Base-by-base conservation (phyloP, 2,797 vertebrate species). In the Enteromius viviparus region DNA sequence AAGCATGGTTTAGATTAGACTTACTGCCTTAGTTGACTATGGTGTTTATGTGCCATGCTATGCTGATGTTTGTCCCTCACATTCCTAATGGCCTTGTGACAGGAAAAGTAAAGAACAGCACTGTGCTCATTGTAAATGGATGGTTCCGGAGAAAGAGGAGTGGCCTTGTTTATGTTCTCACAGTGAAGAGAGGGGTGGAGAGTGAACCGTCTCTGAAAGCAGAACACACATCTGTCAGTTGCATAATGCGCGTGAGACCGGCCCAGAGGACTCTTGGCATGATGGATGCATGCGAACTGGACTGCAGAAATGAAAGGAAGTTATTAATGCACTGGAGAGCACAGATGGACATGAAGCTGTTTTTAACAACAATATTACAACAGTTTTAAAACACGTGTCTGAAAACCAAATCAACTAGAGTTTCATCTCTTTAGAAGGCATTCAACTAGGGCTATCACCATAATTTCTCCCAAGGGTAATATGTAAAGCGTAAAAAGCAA, bases 211-310 rank as follows among this genome's bases (percentile, higher is more conserved):
- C 76, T 84, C 76, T 78, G 10, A 80, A 83, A 58, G 70, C 72
- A 68, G 42, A 77, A 89, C 29, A 74, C n/a, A 90, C 90, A 88
- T 89, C 75, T 89, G 89, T 87, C 84, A 84, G 82, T 89, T 91
- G 81, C 86, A 84, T 86, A 89, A 90, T 84, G 53, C 45, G 72
- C 69, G 74, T 17, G 42, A 78, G 60, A 78, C 68, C n/a, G 34
- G 45, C 60, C 80, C 64, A 71, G 60, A 74, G 80, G 76, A 80
- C 64, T 78, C 40, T 26, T 86, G 49, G 75, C 78, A 82, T 85
- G 78, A 83, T 65, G 80, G 60, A 84, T 60, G 40, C 71, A 65
- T 87, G 47, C 71, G 26, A 85, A 84, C 72, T 69, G 37, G 11
- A 21, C 72, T 76, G 12, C 72, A 82, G 62, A 68, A 58, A 17